phyloP scores from a whole-genome alignment of 2,888 invertebrate genomes.

The Melolontha melolontha region DNA sequence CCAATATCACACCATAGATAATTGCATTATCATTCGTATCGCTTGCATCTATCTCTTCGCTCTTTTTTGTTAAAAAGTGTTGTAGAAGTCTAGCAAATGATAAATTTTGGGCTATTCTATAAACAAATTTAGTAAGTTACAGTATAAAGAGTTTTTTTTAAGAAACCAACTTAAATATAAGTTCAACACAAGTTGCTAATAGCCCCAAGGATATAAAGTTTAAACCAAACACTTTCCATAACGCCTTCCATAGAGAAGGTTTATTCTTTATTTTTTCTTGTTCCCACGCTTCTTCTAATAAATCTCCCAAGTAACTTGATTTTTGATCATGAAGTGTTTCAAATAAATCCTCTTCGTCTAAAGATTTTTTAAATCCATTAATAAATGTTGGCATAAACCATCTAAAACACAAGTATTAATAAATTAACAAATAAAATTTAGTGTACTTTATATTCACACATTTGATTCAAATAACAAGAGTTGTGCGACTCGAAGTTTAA shows the following conservation, averaged over 20 bases:
- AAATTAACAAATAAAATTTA: conserved; percentile 5
- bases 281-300: conserved; percentile 70
- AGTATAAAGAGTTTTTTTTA: conserved; percentile 6
- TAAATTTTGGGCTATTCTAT: conserved; percentile 61
- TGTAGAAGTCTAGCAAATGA: conserved; percentile 73
- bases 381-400: conserved; percentile 43
- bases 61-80: conserved; percentile 69
- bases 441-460: too few relatives aligned
- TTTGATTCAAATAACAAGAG: too few relatives aligned
- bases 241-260: conserved; percentile 57
- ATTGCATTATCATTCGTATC: conserved; percentile 69
- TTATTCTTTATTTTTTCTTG: conserved; percentile 58
- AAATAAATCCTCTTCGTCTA: conserved; percentile 76
- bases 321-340: conserved; percentile 75
- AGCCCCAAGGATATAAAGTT: conserved; percentile 56
- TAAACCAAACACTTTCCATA: conserved; percentile 57
- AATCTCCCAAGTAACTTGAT: conserved; percentile 74
- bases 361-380: conserved; percentile 43
- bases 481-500: too few relatives aligned
- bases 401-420: conserved; percentile 19
- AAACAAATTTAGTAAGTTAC: conserved; percentile 1
- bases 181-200: conserved; percentile 57
- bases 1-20: conserved; percentile 79
- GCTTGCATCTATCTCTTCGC: conserved; percentile 46
- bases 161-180: conserved; percentile 53